Evolutionary conservation across 2,888 invertebrate genomes (phyloP), one percentile per base, ranked within the genome.

Genomic region (Lacanobia wlatinum): DNA sequence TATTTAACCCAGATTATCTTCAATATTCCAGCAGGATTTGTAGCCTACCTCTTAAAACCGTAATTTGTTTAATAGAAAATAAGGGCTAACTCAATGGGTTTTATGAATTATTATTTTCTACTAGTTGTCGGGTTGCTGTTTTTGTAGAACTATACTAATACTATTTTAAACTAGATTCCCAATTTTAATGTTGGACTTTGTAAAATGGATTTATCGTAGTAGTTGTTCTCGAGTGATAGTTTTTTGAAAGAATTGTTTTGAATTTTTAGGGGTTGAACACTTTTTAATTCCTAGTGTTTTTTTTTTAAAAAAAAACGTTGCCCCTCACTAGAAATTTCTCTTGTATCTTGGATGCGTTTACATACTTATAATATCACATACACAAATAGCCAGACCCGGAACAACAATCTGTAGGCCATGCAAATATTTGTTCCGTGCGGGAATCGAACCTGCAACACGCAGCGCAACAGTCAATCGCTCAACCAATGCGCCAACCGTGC

Each of bases 1-100:
- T 87, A 84, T 85, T 85, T 84, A 83, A 81, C 79, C 72, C 62
- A 73, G 84, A 87, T 88, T 88, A 87, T 84, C 82, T 87, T 84
- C 76, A 73, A 83, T 85, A 78, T 85, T 85, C 72, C 43, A 80
- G 76, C 53, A 73, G 64, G 70, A 79, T 80, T 80, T 82, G 79
- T 75, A 58, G 74, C 55, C 60, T 40, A 55, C 55, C 48, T 71
- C 40, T 76, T 74, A 61, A 66, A 68, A 83, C 61, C 59, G 56
- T 82, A 80, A 78, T 83, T 79, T 72, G 73, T 23, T 61, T 58
- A 58, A 75, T 70, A 64, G 67, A 70, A 81, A 78, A 74, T 63
- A 67, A 50, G 62, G 70, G 50, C 55, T 62, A 21, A 69, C 38
- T 21, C 67, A 74, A 80, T 80, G 55, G 18, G 66, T 56, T 61